Evolutionary conservation across 1,140 invertebrate genomes (phyloP).

Genomic region (Ptiloglossa arizonensis): DNA sequence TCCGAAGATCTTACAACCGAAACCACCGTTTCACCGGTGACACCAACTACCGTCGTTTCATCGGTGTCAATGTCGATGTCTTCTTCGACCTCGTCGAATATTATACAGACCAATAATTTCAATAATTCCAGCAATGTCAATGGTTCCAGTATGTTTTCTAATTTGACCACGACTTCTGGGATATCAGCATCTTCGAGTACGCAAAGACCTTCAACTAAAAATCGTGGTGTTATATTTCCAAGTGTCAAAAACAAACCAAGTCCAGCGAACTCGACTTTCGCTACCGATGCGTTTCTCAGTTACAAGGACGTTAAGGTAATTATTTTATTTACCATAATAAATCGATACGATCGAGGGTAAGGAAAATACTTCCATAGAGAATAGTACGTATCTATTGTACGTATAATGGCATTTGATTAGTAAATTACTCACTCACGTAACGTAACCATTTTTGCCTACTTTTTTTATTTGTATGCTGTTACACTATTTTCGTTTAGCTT

Average conservation of each 20-base stretch:
- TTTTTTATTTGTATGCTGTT: no score
- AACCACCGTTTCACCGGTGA: slow-evolving; percentile 72
- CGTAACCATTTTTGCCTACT: no score
- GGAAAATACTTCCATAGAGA: no score
- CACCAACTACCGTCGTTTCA: slow-evolving; percentile 59
- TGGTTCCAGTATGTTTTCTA: slow-evolving; percentile 9
- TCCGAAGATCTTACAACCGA: slow-evolving; percentile 72
- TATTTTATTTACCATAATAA: no score
- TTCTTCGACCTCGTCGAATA: slow-evolving; percentile 67
- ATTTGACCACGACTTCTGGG: slow-evolving; percentile 77
- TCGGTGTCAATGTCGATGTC: slow-evolving; percentile 70
- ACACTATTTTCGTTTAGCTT: no score
- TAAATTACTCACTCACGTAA: no score
- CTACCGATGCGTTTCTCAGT: slow-evolving; percentile 87
- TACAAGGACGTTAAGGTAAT: slow-evolving; percentile 93
- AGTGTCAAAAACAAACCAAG: slow-evolving; percentile 95
- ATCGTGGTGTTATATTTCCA: slow-evolving; percentile 92
- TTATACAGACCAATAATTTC: slow-evolving; percentile 6
- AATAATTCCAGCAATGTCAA: slow-evolving; percentile 63
- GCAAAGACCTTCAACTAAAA: slow-evolving; percentile 82
- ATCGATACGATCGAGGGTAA: no score
- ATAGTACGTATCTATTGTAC: no score
- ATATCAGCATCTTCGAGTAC: slow-evolving; percentile 70
- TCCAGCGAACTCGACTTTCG: slow-evolving; percentile 90
- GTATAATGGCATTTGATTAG: no score